Percentiles rank a stretch among this genome's conserved stretches.
Conservation (phyloP, 2,113 vertebrate genomes). For the Pyxicephalus adspersus region DNA sequence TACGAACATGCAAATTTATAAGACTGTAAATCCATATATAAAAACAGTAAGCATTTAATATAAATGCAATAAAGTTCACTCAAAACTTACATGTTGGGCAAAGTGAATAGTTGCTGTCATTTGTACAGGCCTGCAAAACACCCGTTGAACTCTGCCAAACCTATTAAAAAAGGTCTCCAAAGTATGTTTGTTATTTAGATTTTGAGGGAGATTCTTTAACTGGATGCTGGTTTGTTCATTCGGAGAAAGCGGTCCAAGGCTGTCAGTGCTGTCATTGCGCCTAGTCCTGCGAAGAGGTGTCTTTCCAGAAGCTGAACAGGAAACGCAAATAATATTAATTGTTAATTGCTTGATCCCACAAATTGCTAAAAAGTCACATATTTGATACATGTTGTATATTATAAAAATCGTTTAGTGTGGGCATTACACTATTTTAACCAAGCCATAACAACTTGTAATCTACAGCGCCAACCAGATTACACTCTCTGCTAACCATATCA, state of each 20-base stretch:
- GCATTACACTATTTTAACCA: no score
- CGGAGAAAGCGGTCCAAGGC: slow-evolving; percentile 64
- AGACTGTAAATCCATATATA: no score
- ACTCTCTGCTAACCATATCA: no score
- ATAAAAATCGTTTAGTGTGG: no score
- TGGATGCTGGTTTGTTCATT: slow-evolving; percentile 75
- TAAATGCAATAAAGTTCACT: no score
- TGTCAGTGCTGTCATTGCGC: slow-evolving; percentile 75
- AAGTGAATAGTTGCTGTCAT: slow-evolving; percentile 83
- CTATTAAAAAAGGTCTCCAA: slow-evolving; percentile 82
- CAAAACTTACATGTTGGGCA: slow-evolving; percentile 83
- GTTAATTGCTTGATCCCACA: no score
- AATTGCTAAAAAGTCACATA: no score
- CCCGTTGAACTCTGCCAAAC: slow-evolving; percentile 78
- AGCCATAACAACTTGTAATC: no score
- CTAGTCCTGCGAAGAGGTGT: slow-evolving; percentile 59
- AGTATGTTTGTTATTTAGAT: slow-evolving; percentile 75
- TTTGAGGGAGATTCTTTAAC: slow-evolving; percentile 81
- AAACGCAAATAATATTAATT: not conserved
- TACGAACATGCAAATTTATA: no score
- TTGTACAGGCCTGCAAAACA: slow-evolving; percentile 77
- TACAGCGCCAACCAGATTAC: no score
- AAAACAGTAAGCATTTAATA: no score
- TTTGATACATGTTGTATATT: no score
- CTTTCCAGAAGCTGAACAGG: slow-evolving; percentile 8